Evolutionary conservation across 2,113 vertebrate species (phyloP).

Genomic region (Choloepus hoffmanni): DNA sequence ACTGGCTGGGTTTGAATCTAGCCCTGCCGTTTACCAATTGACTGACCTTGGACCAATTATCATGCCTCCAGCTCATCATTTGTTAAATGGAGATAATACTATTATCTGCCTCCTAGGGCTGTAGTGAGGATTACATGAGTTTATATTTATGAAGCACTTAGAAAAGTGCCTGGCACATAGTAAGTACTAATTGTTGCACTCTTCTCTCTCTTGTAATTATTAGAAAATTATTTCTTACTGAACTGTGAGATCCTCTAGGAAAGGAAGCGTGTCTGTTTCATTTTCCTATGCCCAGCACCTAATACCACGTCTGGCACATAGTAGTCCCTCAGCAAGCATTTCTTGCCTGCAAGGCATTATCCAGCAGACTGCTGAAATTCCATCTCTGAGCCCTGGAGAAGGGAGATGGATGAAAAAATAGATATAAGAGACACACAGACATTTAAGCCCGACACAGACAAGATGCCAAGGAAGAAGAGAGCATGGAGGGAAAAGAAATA

Average conservation of each 20-base stretch:
- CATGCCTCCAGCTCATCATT: neutral
- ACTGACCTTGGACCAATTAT: neutral
- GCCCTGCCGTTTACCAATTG: neutral
- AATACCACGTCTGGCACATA: neutral
- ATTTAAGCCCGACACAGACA: neutral
- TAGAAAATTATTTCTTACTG: constrained; percentile 21
- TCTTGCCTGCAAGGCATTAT: neutral
- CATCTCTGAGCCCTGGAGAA: neutral
- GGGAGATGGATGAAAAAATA: neutral
- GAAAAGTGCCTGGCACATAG: neutral
- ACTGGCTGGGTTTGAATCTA: neutral
- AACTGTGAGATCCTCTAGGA: neutral
- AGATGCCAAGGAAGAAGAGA: neutral
- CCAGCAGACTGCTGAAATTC: neutral
- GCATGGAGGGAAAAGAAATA: neutral
- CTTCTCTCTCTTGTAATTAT: neutral
- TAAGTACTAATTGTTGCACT: neutral
- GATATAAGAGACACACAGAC: neutral
- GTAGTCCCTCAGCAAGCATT: neutral
- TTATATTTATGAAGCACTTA: constrained; percentile 3
- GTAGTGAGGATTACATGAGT: neutral
- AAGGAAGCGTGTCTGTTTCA: neutral
- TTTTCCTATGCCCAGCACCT: neutral
- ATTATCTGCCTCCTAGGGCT: neutral
- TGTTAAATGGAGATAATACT: neutral